Conservation (phyloP, 1,140 invertebrate genomes). For the Conus ventricosus region DNA sequence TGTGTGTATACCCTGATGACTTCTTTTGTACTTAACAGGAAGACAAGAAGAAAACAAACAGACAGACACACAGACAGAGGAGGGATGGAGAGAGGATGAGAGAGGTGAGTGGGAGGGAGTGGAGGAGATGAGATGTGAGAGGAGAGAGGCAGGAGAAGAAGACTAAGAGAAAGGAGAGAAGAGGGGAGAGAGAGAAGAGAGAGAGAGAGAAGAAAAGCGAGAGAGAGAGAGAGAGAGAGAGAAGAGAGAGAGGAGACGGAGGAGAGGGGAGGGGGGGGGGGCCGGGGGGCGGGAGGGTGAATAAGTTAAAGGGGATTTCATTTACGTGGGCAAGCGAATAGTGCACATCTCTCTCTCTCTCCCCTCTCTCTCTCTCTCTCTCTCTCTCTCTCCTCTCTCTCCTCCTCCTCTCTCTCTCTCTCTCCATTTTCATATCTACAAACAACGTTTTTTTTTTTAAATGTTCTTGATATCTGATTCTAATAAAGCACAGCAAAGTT, state of each 20-base stretch:
- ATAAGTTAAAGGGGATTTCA: neutral
- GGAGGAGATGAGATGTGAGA: conserved; percentile 10
- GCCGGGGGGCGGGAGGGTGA: too few relatives aligned
- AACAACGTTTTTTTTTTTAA: too few relatives aligned
- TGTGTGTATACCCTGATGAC: too few relatives aligned
- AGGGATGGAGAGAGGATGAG: neutral
- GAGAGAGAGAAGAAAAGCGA: conserved; percentile 20
- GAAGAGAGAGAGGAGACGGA: neutral
- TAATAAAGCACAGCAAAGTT: too few relatives aligned
- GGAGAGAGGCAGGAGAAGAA: conserved; percentile 17
- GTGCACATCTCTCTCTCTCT: too few relatives aligned
- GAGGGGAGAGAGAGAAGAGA: conserved; percentile 21
- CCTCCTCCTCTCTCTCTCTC: too few relatives aligned
- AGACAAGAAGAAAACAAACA: neutral
- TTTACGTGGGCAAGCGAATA: neutral
- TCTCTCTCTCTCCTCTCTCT: too few relatives aligned
- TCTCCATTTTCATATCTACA: too few relatives aligned
- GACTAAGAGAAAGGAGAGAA: neutral
- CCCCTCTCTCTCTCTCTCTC: too few relatives aligned
- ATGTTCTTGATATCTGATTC: too few relatives aligned
- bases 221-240: conserved; percentile 23
- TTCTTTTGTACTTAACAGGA: neutral
- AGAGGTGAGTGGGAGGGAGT: conserved; percentile 5
- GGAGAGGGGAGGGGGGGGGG: neutral
- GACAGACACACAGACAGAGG: conserved; percentile 8